These are phyloP conservation scores for Reticulitermes lucifugus DNA, from an alignment of 2,888 invertebrate genomes.

Conservation along the genomic window DNA sequence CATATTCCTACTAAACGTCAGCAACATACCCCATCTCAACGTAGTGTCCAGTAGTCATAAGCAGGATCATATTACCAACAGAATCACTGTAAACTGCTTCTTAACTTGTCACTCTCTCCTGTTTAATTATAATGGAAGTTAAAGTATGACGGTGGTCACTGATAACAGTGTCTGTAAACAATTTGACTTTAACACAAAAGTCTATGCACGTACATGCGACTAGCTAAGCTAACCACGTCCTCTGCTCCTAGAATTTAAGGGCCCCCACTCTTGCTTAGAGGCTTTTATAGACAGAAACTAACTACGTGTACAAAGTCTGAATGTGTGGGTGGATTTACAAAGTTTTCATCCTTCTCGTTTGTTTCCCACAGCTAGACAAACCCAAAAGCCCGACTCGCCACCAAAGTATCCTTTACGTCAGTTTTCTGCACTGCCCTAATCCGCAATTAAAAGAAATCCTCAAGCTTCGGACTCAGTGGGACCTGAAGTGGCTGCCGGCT, in stretches of 20 bases:
- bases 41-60: too few relatives aligned
- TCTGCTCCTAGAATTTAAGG: neutral
- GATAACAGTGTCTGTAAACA: too few relatives aligned
- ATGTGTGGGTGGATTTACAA: constrained; percentile 13
- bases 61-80: too few relatives aligned
- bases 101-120: too few relatives aligned
- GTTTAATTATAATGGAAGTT: too few relatives aligned
- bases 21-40: too few relatives aligned
- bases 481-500: neutral
- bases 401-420: neutral
- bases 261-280: neutral
- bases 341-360: constrained; percentile 19
- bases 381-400: neutral
- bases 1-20: too few relatives aligned
- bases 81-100: too few relatives aligned
- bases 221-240: neutral
- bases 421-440: neutral
- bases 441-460: constrained; percentile 29
- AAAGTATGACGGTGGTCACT: too few relatives aligned
- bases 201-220: neutral
- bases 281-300: neutral
- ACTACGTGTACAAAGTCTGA: constrained; percentile 9
- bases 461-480: neutral
- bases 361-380: constrained; percentile 8
- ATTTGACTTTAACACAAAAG: too few relatives aligned